Evolutionary conservation across 2,113 vertebrate species (phyloP), one percentile per base, ranked within the genome.

Genomic region (Puma concolor): DNA sequence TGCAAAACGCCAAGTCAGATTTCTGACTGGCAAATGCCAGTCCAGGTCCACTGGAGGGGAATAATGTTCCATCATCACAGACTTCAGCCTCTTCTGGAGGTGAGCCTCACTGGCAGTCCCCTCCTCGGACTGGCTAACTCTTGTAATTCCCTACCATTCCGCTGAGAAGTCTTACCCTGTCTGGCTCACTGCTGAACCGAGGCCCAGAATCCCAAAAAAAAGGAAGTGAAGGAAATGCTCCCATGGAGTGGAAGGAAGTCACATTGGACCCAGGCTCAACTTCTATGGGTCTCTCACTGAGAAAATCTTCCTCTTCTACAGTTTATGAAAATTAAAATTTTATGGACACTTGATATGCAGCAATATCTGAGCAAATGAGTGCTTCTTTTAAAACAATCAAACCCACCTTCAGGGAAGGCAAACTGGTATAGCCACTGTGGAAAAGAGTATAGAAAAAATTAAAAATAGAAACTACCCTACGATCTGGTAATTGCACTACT

Each of bases 241-340:
- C 21, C 52, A 50, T 0, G 5, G 52, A 33, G 27, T 9, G 44
- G 16, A 91, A 92, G 54, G 69, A 89, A 50, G 36, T 50, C 67
- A 50, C 31, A 36, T 12, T 91, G 36, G 13, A 86, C 25, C 11
- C 13, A 76, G 14, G 11, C 9, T 52, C 44, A 63, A 48, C 64
- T 38, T 71, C 76, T 52, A 3, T 11, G 13, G 4, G 2, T 80
- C 29, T 54, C 48, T 63, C 44, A 48, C 52, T 44, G 10, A 95
- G 29, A 74, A 95, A 64, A 74, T 48, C 14, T 31, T 36, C 44
- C 44, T 60, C 27, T 69, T 88, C 27, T 29, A 41, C 52, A 15
- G 85, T 41, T 66, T 82, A 48, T 57, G 36, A 67, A 90, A 76
- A 69, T 11, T 92, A 76, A 84, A 54, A 54, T 67, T n/a, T 88